Conservation (phyloP, 2,888 invertebrate species). For the Trachelus iudaicus region DNA sequence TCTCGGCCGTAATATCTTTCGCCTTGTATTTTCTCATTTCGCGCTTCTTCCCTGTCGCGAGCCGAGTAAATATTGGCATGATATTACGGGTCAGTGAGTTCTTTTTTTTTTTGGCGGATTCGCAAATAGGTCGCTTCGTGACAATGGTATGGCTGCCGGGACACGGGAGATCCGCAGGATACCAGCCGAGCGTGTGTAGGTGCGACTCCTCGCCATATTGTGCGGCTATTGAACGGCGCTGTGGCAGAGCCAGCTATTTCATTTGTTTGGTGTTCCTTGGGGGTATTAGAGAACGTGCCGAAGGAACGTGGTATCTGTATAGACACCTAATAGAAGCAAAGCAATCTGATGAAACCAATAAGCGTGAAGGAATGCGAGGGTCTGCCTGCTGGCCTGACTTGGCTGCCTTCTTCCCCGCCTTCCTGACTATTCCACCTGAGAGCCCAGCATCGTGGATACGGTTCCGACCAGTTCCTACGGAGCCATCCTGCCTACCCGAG, state of each 20-base stretch:
- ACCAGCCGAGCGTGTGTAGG: conserved; percentile 24
- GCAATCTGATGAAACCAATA: conserved; percentile 64
- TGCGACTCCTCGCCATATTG: conserved; percentile 35
- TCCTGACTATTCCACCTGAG: neutral
- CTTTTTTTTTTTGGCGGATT: conserved; percentile 15
- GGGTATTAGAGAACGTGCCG: conserved; percentile 57
- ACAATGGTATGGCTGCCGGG: neutral
- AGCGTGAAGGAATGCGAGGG: conserved; percentile 61
- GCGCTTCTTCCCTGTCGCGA: conserved; percentile 3
- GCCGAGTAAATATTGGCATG: conserved; percentile 31
- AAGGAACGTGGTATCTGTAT: conserved; percentile 52
- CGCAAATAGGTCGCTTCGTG: neutral
- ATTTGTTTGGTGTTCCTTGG: conserved; percentile 57
- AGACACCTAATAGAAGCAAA: conserved; percentile 59
- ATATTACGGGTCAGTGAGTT: conserved; percentile 35
- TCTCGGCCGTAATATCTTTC: neutral
- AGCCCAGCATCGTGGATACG: neutral
- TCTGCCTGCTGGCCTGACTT: neutral
- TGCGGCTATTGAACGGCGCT: conserved; percentile 28
- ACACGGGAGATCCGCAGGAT: conserved; percentile 10
- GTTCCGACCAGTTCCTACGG: neutral
- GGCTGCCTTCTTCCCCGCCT: neutral
- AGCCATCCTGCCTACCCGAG: conserved; percentile 27
- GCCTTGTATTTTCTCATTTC: neutral
- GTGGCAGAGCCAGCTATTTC: conserved; percentile 32